Evolutionary conservation across 2,888 invertebrate genomes (phyloP).

Genomic region (Seladonia tumulorum): DNA sequence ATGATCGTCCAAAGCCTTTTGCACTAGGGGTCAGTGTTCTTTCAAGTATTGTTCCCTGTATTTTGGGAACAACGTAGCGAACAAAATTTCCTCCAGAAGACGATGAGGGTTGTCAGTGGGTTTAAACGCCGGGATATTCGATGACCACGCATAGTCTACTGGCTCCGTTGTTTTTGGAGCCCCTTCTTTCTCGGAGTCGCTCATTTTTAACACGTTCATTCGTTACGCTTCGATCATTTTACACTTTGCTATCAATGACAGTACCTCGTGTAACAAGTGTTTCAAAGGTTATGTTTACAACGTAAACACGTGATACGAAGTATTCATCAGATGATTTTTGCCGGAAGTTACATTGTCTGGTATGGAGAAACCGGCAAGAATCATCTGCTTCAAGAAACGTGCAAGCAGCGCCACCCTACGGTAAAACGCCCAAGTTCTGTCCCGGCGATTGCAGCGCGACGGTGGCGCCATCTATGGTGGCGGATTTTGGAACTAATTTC

Average conservation of each 20-base stretch:
- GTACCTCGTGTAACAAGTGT: neutral
- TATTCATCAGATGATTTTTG: neutral
- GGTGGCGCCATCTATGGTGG: no score
- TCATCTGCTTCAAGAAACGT: neutral
- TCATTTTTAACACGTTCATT: constrained; percentile 71
- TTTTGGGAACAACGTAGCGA: constrained; percentile 98
- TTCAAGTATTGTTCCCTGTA: constrained; percentile 98
- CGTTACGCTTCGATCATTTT: constrained; percentile 24
- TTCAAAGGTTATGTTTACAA: neutral
- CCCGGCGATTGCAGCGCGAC: no score
- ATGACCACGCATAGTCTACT: constrained; percentile 93
- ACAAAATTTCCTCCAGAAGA: constrained; percentile 96
- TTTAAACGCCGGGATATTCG: constrained; percentile 94
- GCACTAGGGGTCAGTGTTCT: constrained; percentile 97
- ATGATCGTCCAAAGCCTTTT: constrained; percentile 92
- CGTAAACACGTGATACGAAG: neutral
- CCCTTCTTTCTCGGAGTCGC: constrained; percentile 81
- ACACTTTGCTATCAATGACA: neutral
- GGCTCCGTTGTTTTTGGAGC: constrained; percentile 84
- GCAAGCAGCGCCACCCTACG: neutral
- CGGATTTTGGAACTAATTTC: no score
- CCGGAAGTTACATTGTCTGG: neutral
- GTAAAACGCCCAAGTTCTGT: neutral
- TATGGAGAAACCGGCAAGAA: neutral
- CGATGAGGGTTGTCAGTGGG: constrained; percentile 95